phyloP scores from a whole-genome alignment of 2,888 invertebrate genomes.

The Cerceris ruficornis region DNA sequence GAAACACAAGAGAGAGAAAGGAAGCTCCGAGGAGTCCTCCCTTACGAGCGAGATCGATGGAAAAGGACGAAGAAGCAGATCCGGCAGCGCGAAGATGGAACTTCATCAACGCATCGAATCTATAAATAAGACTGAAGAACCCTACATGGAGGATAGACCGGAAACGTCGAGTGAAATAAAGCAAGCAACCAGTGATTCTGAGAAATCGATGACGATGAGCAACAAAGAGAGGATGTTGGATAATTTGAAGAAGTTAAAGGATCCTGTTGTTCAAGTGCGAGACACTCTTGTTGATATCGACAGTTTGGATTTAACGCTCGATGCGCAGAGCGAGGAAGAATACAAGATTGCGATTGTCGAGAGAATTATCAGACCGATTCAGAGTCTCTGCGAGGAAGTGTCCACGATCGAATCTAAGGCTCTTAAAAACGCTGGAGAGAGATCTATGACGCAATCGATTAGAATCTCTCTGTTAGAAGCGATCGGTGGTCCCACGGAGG shows the following conservation, averaged over 20 bases:
- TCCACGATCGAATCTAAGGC: slow-evolving; percentile 73
- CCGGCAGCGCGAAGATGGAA: slow-evolving; percentile 23
- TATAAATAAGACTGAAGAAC: slow-evolving; percentile 43
- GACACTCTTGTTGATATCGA: slow-evolving; percentile 70
- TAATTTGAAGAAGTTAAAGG: slow-evolving; percentile 64
- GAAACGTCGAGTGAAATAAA: slow-evolving; percentile 45
- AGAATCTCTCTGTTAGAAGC: slow-evolving; percentile 76
- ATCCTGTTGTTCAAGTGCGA: slow-evolving; percentile 70
- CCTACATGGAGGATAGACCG: slow-evolving; percentile 47
- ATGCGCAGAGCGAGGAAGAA: slow-evolving; percentile 55
- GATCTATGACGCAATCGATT: slow-evolving; percentile 70
- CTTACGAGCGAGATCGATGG: slow-evolving; percentile 36
- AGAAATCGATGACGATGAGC: slow-evolving; percentile 61
- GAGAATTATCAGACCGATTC: slow-evolving; percentile 73
- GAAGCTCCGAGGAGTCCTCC: slow-evolving; percentile 72
- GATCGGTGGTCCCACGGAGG: slow-evolving; percentile 78
- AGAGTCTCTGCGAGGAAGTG: slow-evolving; percentile 74
- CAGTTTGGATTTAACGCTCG: slow-evolving; percentile 56
- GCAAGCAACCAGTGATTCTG: slow-evolving; percentile 59
- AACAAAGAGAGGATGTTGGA: slow-evolving; percentile 71
- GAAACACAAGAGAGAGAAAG: slow-evolving; percentile 66
- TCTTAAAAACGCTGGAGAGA: slow-evolving; percentile 71
- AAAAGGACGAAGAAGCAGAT: slow-evolving; percentile 29
- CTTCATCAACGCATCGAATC: slow-evolving; percentile 51
- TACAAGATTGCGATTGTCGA: slow-evolving; percentile 67